Conservation (phyloP, 92 coral and sea anemone species). For the Heliopora coerulea region DNA sequence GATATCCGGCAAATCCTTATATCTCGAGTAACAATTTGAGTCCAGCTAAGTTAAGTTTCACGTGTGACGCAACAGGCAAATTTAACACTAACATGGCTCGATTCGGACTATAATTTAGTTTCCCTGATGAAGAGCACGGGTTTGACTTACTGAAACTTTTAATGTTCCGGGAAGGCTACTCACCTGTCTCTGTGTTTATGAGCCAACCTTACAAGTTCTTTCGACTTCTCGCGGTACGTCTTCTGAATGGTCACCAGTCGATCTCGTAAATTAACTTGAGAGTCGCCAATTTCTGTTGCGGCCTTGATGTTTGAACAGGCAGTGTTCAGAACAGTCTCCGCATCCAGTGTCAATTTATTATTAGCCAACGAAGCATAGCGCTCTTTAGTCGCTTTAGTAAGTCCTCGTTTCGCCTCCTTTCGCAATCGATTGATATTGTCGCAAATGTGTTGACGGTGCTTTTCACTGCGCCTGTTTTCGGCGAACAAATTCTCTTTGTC, state of each 20-base stretch:
- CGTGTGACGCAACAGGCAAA: too few species aligned
- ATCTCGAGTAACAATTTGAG: too few species aligned
- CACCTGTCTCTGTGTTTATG: slow-evolving; percentile 83
- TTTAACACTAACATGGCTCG: too few species aligned
- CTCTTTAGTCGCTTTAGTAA: slow-evolving; percentile 61
- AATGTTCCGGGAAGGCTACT: too few species aligned
- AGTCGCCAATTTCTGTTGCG: slow-evolving; percentile 70
- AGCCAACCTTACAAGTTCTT: slow-evolving; percentile 85
- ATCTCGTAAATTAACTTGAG: slow-evolving; percentile 83
- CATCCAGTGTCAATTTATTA: slow-evolving; percentile 44
- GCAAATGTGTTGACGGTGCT: slow-evolving; percentile 76
- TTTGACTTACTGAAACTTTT: too few species aligned
- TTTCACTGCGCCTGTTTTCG: slow-evolving; percentile 64
- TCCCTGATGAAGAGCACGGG: too few species aligned
- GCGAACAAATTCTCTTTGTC: slow-evolving; percentile 86
- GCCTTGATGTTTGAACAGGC: slow-evolving; percentile 81
- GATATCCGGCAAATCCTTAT: too few species aligned
- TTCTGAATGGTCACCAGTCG: slow-evolving; percentile 86
- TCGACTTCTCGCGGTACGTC: slow-evolving; percentile 78
- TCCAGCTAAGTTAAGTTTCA: too few species aligned
- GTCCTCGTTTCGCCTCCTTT: slow-evolving; percentile 79
- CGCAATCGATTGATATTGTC: slow-evolving; percentile 91
- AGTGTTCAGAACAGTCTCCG: slow-evolving; percentile 72
- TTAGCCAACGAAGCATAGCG: slow-evolving; percentile 29
- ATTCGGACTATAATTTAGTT: too few species aligned